These are phyloP conservation scores for Erynnis tages DNA, from an alignment of 2,888 invertebrate genomes.

Conservation along the genomic window DNA sequence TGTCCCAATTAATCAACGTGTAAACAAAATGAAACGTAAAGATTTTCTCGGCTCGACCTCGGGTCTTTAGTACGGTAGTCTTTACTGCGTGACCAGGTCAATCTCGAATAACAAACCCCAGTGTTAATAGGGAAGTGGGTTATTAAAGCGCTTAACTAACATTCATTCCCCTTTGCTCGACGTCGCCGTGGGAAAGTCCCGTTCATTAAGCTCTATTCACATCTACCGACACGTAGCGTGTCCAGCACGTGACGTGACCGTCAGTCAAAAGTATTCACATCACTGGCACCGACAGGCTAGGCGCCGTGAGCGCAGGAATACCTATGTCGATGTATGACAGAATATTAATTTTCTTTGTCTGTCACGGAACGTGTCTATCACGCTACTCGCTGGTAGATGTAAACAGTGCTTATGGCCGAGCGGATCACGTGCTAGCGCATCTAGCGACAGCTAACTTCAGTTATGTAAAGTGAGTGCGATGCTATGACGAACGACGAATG, in stretches of 20 bases:
- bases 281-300: too few species aligned
- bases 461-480: slow-evolving; percentile 73
- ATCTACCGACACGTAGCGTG: too few species aligned
- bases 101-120: slow-evolving; percentile 41
- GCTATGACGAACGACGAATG: slow-evolving; percentile 71
- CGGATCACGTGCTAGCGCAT: slow-evolving; percentile 60
- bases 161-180: slow-evolving; percentile 48
- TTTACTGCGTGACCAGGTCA: slow-evolving; percentile 37
- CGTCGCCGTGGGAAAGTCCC: slow-evolving; percentile 60
- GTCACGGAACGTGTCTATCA: too few species aligned
- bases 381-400: too few species aligned
- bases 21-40: background rate
- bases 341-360: too few species aligned
- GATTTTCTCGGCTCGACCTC: slow-evolving; percentile 30
- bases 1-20: background rate
- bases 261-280: too few species aligned
- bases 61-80: too few species aligned
- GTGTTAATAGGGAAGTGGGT: slow-evolving; percentile 52
- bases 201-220: too few species aligned
- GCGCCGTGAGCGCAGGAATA: too few species aligned
- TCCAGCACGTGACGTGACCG: too few species aligned
- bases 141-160: slow-evolving; percentile 47
- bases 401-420: slow-evolving; percentile 14
- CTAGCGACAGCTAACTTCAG: slow-evolving; percentile 60
- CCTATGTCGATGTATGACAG: too few species aligned